Evolutionary conservation across 2,113 vertebrate genomes (phyloP).

Genomic region (Brachypteracias leptosomus): DNA sequence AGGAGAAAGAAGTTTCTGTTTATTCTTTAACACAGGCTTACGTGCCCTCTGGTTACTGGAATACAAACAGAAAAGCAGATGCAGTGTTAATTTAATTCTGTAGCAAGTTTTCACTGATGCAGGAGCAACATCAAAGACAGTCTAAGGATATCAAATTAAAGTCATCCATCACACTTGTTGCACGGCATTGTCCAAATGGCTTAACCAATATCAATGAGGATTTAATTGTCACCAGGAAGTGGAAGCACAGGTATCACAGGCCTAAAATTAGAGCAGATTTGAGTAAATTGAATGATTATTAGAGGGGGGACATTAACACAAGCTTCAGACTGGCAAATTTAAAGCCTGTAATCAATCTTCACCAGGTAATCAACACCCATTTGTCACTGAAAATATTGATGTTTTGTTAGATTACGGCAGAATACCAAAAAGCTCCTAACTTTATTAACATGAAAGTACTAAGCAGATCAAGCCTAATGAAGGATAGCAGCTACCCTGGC

Average conservation of each 20-base stretch:
- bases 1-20: background rate
- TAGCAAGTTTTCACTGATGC: constrained; percentile 61
- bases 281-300: constrained; percentile 56
- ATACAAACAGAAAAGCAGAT: constrained; percentile 65
- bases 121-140: constrained; percentile 70
- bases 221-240: constrained; percentile 46
- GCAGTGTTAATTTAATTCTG: constrained; percentile 75
- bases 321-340: constrained; percentile 11
- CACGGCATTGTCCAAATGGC: constrained; percentile 47
- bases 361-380: constrained; percentile 34
- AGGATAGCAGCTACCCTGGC: background rate
- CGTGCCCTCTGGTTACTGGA: constrained; percentile 43
- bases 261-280: constrained; percentile 68
- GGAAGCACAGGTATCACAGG: background rate
- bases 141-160: constrained; percentile 77
- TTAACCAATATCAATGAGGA: constrained; percentile 66
- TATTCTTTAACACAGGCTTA: constrained; percentile 3
- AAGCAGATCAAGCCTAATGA: constrained; percentile 40
- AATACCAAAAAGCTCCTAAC: constrained; percentile 24
- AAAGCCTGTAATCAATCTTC: constrained; percentile 42
- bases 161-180: constrained; percentile 75
- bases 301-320: constrained; percentile 15
- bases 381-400: constrained; percentile 56
- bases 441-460: constrained; percentile 40
- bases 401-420: constrained; percentile 25